A percentile compares a stretch with the other conserved stretches of the same genome.
phyloP scores from a whole-genome alignment of 2,113 vertebrate genomes.

The Tenrec ecaudatus region DNA sequence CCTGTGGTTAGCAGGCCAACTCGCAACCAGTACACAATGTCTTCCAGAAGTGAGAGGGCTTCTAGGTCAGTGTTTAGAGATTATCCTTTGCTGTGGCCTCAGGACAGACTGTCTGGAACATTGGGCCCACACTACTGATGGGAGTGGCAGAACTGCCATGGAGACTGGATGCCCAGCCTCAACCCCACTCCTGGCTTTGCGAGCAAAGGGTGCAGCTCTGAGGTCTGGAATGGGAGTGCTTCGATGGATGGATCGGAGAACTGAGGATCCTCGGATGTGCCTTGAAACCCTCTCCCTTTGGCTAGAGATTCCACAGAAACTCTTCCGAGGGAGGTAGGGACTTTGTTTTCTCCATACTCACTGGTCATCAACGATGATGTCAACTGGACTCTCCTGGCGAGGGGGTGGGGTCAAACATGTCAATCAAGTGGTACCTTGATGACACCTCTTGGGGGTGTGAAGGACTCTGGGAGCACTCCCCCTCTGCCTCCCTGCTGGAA shows the following conservation, averaged over 20 bases:
- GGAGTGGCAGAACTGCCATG: not conserved
- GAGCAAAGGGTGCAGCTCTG: not conserved
- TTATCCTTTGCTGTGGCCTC: not conserved
- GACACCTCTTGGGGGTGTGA: no score
- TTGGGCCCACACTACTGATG: not conserved
- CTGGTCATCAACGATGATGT: no score
- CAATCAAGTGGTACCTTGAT: no score
- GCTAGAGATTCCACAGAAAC: not conserved
- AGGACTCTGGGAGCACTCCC: no score
- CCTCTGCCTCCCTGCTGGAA: no score
- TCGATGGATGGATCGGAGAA: not conserved
- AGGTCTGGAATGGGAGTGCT: no score
- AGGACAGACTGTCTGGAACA: not conserved
- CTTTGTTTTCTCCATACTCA: no score
- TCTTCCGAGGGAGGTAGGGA: not conserved
- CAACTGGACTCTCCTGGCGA: no score
- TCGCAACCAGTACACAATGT: no score
- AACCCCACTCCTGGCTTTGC: not conserved
- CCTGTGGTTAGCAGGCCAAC: no score
- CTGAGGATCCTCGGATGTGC: not conserved
- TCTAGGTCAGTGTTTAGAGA: not conserved
- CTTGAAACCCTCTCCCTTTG: not conserved
- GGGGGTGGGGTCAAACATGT: no score
- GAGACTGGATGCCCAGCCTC: not conserved
- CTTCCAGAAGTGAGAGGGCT: not conserved